phyloP scores from a whole-genome alignment of 2,888 invertebrate species.

The Pasiphila rectangulata region DNA sequence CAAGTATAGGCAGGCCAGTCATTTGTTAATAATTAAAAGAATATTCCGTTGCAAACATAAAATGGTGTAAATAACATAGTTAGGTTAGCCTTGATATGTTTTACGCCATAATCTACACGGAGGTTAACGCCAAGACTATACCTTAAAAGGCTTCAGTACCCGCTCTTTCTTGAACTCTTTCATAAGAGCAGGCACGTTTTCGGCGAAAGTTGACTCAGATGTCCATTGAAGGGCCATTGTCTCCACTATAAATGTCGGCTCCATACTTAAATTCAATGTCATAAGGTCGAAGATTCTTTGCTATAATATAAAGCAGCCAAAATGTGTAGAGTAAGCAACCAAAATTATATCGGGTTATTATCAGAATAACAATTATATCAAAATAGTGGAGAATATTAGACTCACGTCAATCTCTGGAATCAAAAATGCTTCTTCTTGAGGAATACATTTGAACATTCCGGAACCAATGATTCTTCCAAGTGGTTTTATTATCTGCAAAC shows the following conservation, averaged over 20 bases:
- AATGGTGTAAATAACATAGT: no score
- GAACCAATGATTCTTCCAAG: slow-evolving; percentile 77
- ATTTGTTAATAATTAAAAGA: no score
- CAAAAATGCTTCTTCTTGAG: slow-evolving; percentile 80
- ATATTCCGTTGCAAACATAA: no score
- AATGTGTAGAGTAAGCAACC: no score
- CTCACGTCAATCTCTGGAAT: slow-evolving; percentile 72
- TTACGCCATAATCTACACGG: no score
- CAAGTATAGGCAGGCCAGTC: no score
- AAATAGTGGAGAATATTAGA: no score
- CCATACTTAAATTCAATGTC: slow-evolving; percentile 81
- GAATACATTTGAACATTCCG: slow-evolving; percentile 78
- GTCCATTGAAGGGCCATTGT: slow-evolving; percentile 76
- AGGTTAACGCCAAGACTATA: slow-evolving; percentile 26
- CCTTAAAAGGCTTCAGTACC: slow-evolving; percentile 80
- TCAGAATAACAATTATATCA: no score
- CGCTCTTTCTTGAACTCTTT: slow-evolving; percentile 75
- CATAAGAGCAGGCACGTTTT: slow-evolving; percentile 67
- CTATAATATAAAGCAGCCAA: slow-evolving; percentile 43
- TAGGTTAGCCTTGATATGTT: no score
- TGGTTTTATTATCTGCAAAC: slow-evolving; percentile 76
- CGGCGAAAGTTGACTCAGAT: slow-evolving; percentile 73
- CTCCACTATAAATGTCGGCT: slow-evolving; percentile 79
- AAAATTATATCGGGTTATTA: no score
- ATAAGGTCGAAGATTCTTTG: slow-evolving; percentile 80